Evolutionary conservation across 2,113 vertebrate species (phyloP).

Genomic region (Stegastes partitus): DNA sequence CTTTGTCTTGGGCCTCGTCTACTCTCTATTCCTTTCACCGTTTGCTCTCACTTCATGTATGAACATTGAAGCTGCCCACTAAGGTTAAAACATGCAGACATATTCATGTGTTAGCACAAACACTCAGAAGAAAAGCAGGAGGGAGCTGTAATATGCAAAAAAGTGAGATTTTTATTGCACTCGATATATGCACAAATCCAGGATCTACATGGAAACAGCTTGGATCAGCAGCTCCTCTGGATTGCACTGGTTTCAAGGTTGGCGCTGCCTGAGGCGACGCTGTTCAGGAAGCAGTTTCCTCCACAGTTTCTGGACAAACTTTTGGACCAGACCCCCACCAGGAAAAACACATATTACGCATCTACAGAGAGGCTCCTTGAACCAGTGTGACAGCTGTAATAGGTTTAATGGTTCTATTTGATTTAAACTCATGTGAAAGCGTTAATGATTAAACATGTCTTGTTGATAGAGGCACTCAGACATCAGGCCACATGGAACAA

Average conservation of each 20-base stretch:
- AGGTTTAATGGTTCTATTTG: conserved; percentile 41
- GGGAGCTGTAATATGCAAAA: not conserved
- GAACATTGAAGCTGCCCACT: not conserved
- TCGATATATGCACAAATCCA: not conserved
- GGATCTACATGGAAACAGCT: not conserved
- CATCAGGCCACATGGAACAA: conserved; percentile 8
- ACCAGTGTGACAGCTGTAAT: conserved; percentile 23
- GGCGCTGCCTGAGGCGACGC: not conserved
- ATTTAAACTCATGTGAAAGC: conserved; percentile 55
- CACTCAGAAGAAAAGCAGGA: not conserved
- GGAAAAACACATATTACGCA: not conserved
- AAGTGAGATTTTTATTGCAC: not conserved
- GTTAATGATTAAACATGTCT: conserved; percentile 51
- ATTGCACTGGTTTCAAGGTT: not conserved
- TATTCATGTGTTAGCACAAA: not conserved
- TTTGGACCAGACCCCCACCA: not conserved
- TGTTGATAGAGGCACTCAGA: not conserved
- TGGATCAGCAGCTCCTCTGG: not conserved
- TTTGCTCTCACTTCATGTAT: not conserved
- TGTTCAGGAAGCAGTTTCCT: not conserved
- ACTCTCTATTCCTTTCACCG: not conserved
- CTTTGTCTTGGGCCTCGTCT: not conserved
- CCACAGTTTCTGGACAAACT: not conserved
- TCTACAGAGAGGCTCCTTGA: not conserved
- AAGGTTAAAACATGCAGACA: not conserved